Conservation (phyloP, 2,113 vertebrate species). For the Cairina moschata region DNA sequence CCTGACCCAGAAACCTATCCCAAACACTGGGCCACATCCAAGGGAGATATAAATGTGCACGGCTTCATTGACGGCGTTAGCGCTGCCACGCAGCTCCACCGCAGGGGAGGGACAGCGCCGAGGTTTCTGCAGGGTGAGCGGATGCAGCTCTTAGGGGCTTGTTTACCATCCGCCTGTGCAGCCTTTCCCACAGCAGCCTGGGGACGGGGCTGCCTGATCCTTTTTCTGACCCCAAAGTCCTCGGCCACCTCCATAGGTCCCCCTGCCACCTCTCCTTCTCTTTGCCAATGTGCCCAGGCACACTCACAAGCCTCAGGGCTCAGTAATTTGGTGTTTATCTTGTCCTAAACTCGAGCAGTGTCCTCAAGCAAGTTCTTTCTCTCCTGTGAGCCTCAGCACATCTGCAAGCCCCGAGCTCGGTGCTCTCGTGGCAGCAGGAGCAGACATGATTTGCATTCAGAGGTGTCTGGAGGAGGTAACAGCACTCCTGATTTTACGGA, state of each 20-base stretch:
- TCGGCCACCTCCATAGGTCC: background rate
- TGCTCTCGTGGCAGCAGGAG: background rate
- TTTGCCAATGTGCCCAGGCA: fast-evolving
- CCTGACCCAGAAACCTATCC: slow-evolving; percentile 13
- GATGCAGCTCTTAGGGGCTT: fast-evolving
- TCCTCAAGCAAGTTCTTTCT: background rate
- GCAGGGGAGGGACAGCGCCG: background rate
- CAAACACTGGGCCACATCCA: background rate
- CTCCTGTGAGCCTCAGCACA: background rate
- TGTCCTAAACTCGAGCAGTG: background rate
- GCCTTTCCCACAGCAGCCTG: background rate
- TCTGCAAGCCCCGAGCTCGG: background rate
- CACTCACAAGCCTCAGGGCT: background rate
- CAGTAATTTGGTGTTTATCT: background rate
- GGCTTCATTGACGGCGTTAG: background rate
- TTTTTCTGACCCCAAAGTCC: background rate
- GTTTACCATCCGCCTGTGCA: background rate
- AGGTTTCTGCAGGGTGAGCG: background rate
- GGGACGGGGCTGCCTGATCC: background rate
- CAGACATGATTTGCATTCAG: background rate
- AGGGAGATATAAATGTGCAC: background rate
- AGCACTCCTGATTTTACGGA: background rate
- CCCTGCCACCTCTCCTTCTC: background rate
- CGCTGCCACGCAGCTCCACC: fast-evolving
- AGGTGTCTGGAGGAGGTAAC: background rate